These are phyloP conservation scores for Caenorhabditis tropicalis DNA, from an alignment of 1,140 invertebrate genomes.

Conservation along the genomic window DNA sequence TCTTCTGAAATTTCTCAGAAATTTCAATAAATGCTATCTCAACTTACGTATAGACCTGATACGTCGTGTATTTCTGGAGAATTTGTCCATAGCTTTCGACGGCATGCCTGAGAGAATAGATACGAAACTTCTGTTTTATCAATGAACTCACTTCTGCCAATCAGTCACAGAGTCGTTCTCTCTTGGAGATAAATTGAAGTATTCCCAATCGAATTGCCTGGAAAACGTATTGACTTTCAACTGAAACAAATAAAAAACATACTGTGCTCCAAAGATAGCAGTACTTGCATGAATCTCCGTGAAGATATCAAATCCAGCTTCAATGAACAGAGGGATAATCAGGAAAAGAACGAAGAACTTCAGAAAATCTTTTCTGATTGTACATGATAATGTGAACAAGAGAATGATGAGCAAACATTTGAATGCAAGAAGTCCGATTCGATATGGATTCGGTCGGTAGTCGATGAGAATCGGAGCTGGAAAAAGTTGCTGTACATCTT, in stretches of 20 bases:
- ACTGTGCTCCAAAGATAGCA: constrained; percentile 17
- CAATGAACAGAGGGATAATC: constrained; percentile 24
- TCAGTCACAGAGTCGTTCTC: constrained; percentile 11
- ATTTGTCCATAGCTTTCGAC: constrained; percentile 18
- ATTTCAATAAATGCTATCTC: background rate
- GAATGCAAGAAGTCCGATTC: constrained; percentile 24
- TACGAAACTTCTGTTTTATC: too few species aligned
- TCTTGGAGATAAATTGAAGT: background rate
- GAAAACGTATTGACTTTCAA: background rate
- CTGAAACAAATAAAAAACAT: background rate
- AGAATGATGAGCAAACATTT: constrained; percentile 45
- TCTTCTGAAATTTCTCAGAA: background rate
- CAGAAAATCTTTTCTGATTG: constrained; percentile 33
- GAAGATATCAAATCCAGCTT: constrained; percentile 46
- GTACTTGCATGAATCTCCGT: constrained; percentile 26
- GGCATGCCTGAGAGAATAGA: constrained; percentile 2
- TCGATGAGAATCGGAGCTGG: background rate
- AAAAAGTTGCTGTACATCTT: background rate
- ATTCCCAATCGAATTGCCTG: constrained; percentile 23
- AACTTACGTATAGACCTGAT: constrained; percentile 36
- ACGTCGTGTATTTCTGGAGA: constrained; percentile 38
- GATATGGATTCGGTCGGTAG: constrained; percentile 22
- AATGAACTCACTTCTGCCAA: background rate
- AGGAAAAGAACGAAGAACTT: constrained; percentile 37
- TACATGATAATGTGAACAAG: constrained; percentile 12